phyloP scores from a whole-genome alignment of 2,113 vertebrate genomes.

The Onychostruthus taczanowskii region DNA sequence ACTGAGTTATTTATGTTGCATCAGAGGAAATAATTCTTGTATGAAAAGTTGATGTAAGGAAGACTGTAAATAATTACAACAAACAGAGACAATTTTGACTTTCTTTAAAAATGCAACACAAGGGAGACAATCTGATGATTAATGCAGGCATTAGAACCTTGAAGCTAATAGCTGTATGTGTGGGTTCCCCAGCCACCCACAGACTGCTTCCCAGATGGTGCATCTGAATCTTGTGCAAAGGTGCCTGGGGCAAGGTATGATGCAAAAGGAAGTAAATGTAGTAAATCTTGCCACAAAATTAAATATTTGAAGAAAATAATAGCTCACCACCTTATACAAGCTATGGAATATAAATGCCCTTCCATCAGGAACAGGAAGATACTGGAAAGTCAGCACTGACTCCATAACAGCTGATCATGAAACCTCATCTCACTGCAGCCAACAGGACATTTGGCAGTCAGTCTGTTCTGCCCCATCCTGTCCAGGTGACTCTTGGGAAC shows the following conservation, averaged over 20 bases:
- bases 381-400: not conserved
- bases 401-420: rapidly evolving
- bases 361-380: not conserved
- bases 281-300: not conserved
- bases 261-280: not conserved
- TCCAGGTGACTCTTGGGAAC: not conserved
- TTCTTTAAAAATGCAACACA: conserved; percentile 14
- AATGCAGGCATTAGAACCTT: not conserved
- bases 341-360: not conserved
- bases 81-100: not conserved
- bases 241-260: not conserved
- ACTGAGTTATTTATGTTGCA: not conserved
- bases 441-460: not conserved
- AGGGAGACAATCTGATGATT: conserved; percentile 17
- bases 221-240: not conserved
- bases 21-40: conserved; percentile 23
- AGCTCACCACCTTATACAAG: not conserved
- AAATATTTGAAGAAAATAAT: not conserved
- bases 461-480: not conserved
- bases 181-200: not conserved
- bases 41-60: conserved; percentile 14
- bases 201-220: conserved; percentile 14
- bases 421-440: not conserved
- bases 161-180: not conserved
- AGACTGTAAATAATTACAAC: conserved; percentile 19